Base-by-base conservation (phyloP, 1,140 invertebrate genomes). In the Zaprionus lachaisei region DNA sequence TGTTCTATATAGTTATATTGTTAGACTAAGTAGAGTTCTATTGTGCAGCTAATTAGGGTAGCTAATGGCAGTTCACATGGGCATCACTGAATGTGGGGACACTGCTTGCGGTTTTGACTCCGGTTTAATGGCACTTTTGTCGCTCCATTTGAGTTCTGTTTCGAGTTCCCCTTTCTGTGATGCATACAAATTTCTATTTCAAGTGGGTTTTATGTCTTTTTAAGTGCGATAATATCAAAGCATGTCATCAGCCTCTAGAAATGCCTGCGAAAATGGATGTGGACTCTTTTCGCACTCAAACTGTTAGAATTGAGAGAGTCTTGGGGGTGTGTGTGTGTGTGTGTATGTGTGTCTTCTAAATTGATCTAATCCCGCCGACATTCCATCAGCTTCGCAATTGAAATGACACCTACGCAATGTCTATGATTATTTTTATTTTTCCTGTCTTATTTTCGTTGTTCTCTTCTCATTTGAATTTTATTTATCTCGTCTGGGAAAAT, bases 161-260 rank as follows among this genome's bases (percentile, higher is more conserved):
- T 14, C 22, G 56, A 34, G 15, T n/a, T n/a, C 6, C 41, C 41
- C n/a, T 61, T 28, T 47, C 41, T n/a, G 55, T 54, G 51, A 14
- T 69, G 83, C 73, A 87, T 84, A 87, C 85, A 72, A 89, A 87
- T 89, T 58, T 49, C 55, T 65, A 64, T 78, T 73, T 79, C 73
- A 79, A 87, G 68, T 87, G 66, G 75, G 61, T 84, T 89, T 87
- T 81, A 84, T 89, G 68, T 34, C 57, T 73, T 84, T 87, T 87
- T 89, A 89, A 89, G 84, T 87, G 83, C 64, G 61, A 70, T 83
- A 49, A 31, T 56, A 56, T 56, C 51, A 49, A 68, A 55, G 4
- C 47, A 37, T 72, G 55, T 54, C 70, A 60, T 67, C 56, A 60
- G 44, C 34, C 31, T 22, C 38, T 7, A 47, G 12, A 63, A 31